Conservation (phyloP, 2,888 invertebrate genomes). For the Luffia ferchaultella region DNA sequence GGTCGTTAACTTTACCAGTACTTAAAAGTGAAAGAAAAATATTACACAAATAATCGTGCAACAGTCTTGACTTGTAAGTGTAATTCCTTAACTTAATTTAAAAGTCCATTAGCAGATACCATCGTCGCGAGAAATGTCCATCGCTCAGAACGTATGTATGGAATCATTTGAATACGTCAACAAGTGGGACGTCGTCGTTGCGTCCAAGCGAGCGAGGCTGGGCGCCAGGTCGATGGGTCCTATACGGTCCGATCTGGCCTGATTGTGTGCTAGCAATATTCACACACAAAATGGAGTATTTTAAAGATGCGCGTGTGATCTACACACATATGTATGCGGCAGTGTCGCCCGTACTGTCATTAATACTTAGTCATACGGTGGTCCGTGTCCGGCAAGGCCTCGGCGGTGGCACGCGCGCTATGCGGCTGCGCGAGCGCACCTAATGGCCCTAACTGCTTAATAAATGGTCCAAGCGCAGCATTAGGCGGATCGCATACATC, state of each 20-base stretch:
- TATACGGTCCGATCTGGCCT: no score
- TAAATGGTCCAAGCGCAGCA: conserved; percentile 56
- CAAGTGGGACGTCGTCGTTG: no score
- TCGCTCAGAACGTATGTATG: conserved; percentile 43
- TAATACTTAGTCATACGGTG: no score
- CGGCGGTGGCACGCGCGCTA: conserved; percentile 50
- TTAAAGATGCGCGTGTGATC: no score
- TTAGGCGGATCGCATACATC: conserved; percentile 63
- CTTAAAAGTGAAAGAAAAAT: no score
- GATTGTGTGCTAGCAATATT: no score
- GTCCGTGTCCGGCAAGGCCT: background rate
- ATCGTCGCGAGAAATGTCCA: conserved; percentile 47
- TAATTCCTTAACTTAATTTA: background rate
- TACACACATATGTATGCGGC: no score
- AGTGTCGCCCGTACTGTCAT: no score
- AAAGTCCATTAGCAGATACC: conserved; percentile 18
- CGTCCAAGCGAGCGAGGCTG: background rate
- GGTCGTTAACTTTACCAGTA: no score
- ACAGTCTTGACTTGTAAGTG: conserved; percentile 9
- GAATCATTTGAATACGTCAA: background rate
- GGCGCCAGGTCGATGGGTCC: no score
- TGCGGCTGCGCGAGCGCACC: conserved; percentile 38
- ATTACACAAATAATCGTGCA: no score
- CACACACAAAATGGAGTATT: no score
- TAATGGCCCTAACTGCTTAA: conserved; percentile 43